phyloP scores from a whole-genome alignment of 2,888 invertebrate genomes.

The Euclidia mi region DNA sequence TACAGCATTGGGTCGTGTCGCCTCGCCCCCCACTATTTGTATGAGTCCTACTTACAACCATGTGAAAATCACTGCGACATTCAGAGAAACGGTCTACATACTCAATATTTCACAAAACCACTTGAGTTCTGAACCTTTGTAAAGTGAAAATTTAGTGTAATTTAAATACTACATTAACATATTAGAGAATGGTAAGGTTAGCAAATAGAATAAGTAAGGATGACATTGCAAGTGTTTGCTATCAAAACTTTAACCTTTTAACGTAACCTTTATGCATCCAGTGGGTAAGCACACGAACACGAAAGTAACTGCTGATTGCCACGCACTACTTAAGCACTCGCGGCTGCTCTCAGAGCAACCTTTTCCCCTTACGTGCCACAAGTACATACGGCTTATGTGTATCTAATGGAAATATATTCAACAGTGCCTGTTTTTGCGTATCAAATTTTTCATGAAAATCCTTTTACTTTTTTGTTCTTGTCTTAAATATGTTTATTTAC shows the following conservation, averaged over 20 bases:
- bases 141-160: too few species aligned
- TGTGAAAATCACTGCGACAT: constrained; percentile 22
- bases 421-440: too few species aligned
- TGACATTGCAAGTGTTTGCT: constrained; percentile 54
- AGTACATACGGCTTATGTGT: constrained; percentile 23
- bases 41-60: constrained; percentile 31
- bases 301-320: constrained; percentile 52
- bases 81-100: constrained; percentile 11
- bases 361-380: constrained; percentile 31
- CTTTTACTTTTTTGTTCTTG: too few species aligned
- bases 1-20: constrained; percentile 45
- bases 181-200: constrained; percentile 3
- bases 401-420: constrained; percentile 18
- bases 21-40: constrained; percentile 16
- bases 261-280: constrained; percentile 53
- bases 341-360: constrained; percentile 45
- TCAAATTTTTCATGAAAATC: too few species aligned
- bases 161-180: constrained; percentile 10
- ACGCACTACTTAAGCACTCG: constrained; percentile 52
- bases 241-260: constrained; percentile 54
- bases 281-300: constrained; percentile 50
- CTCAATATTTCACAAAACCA: constrained; percentile 23
- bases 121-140: constrained; percentile 2
- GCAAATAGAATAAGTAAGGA: constrained; percentile 34
- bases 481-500: too few species aligned